phyloP scores from a whole-genome alignment of 2,113 vertebrate species.

The Tachycineta bicolor region DNA sequence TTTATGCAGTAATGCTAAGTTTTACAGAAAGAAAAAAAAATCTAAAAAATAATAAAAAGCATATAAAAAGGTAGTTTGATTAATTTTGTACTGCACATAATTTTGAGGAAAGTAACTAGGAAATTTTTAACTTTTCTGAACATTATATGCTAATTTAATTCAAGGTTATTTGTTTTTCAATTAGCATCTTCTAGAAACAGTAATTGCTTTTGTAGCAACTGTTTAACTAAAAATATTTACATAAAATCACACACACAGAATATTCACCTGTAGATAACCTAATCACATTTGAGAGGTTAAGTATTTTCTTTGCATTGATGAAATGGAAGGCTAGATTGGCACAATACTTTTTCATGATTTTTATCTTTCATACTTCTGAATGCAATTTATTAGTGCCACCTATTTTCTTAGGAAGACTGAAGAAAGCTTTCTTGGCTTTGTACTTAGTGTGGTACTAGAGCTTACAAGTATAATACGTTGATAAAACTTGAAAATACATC shows the following conservation, averaged over 20 bases:
- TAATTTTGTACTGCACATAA: not conserved
- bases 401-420: not conserved
- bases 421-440: not conserved
- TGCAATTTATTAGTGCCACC: not conserved
- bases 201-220: conserved; percentile 24
- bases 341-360: not conserved
- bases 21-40: not conserved
- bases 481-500: not conserved
- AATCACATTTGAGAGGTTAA: not conserved
- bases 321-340: not conserved
- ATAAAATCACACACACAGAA: not conserved
- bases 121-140: not conserved
- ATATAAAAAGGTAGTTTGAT: not conserved
- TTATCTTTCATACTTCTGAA: not conserved
- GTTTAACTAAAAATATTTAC: not conserved
- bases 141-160: conserved; percentile 28
- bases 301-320: not conserved
- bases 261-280: not conserved
- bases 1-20: not conserved
- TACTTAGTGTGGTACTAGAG: not conserved
- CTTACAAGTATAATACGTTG: not conserved
- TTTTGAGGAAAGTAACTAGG: not conserved
- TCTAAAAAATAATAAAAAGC: not conserved
- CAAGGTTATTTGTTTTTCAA: conserved; percentile 27
- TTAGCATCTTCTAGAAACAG: not conserved